Evolutionary conservation across 2,113 vertebrate species (phyloP).

Genomic region (Rhea pennata): DNA sequence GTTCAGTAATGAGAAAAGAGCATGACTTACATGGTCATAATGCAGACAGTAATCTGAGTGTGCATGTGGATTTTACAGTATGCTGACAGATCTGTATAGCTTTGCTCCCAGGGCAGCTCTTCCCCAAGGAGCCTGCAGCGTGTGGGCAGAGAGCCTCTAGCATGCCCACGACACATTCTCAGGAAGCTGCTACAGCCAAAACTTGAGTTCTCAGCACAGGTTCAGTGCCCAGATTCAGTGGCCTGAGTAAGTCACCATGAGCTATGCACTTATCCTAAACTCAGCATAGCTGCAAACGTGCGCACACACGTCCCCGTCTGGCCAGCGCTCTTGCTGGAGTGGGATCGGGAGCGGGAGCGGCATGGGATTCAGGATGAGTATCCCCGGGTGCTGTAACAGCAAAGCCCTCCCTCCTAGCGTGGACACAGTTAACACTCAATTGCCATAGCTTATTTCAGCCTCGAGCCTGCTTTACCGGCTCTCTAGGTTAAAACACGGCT

Average conservation of each 20-base stretch:
- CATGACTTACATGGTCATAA: neutral
- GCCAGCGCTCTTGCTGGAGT: neutral
- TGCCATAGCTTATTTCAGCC: neutral
- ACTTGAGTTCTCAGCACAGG: neutral
- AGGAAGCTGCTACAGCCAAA: neutral
- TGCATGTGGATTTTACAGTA: neutral
- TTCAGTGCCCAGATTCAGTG: neutral
- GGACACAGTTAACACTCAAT: neutral
- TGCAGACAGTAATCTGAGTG: neutral
- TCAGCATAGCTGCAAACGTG: neutral
- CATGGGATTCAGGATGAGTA: rapidly evolving
- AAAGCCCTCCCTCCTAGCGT: rapidly evolving
- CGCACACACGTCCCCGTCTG: neutral
- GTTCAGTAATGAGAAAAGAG: neutral
- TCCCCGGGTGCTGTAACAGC: rapidly evolving
- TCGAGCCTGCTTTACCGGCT: neutral
- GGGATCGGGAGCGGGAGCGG: rapidly evolving
- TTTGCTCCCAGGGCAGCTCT: neutral
- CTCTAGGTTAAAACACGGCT: neutral
- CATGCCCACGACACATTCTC: rapidly evolving
- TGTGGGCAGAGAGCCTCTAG: neutral
- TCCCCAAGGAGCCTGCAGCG: neutral
- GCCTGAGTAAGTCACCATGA: neutral
- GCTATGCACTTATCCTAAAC: neutral
- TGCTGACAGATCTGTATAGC: neutral